Conservation (phyloP, 2,888 invertebrate species). For the Malachius bipustulatus region DNA sequence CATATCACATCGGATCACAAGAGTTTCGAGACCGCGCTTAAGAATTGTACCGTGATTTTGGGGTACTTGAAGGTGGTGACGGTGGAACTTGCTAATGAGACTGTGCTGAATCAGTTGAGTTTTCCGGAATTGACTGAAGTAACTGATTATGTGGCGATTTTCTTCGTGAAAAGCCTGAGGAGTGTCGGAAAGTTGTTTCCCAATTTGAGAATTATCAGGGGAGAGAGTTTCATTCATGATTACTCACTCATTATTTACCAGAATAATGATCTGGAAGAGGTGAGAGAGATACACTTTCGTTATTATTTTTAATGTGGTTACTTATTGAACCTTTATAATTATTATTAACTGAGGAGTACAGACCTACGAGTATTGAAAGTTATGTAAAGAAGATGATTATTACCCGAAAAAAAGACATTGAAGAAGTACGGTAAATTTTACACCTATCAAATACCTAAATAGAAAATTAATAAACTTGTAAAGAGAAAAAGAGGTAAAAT, state of each 20-base stretch:
- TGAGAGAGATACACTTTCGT: constrained; percentile 3
- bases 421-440: no score
- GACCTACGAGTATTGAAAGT: no score
- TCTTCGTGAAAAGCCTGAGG: constrained; percentile 1
- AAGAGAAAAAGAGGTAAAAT: no score
- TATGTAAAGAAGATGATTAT: no score
- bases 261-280: constrained; percentile 9
- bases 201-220: constrained; percentile 10
- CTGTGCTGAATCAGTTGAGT: constrained; percentile 1
- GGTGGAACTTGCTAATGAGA: background rate
- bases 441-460: no score
- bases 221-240: constrained; percentile 6
- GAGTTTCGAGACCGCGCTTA: constrained; percentile 4
- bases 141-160: constrained; percentile 8
- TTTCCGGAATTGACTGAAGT: constrained; percentile 10
- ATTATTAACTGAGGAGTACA: no score
- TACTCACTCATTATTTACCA: constrained; percentile 9
- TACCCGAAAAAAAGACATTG: no score
- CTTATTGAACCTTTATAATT: no score
- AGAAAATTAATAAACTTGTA: no score
- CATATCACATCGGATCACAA: constrained; percentile 6
- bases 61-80: constrained; percentile 8
- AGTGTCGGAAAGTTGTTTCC: constrained; percentile 9
- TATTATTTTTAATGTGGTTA: no score
- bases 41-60: constrained; percentile 10